Percentiles rank a stretch among this genome's conserved stretches.
Evolutionary conservation across 2,113 vertebrate species (phyloP).

Genomic region (Cichladusa arquata): DNA sequence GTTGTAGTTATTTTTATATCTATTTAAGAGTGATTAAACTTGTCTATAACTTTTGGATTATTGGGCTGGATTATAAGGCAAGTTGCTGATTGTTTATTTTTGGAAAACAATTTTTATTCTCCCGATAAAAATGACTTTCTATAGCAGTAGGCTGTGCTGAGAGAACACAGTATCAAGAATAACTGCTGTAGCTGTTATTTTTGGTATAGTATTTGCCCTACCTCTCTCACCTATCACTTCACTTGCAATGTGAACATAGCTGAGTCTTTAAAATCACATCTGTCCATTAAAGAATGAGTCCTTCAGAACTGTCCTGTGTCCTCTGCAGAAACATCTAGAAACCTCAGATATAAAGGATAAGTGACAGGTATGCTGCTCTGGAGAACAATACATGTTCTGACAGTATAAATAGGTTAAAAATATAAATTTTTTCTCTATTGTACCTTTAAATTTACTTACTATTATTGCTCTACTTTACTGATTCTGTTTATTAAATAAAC

Average conservation of each 20-base stretch:
- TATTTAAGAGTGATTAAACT: background rate
- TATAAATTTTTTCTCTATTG: background rate
- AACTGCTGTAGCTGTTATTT: background rate
- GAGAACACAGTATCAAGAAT: background rate
- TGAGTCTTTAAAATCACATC: background rate
- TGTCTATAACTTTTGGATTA: background rate
- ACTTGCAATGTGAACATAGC: background rate
- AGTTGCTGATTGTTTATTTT: background rate
- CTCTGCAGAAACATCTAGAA: background rate
- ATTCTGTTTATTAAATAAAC: background rate
- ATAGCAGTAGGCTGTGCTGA: background rate
- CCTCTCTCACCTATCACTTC: background rate
- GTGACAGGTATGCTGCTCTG: background rate
- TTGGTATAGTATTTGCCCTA: background rate
- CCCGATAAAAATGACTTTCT: background rate
- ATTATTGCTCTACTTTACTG: background rate
- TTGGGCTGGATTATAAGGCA: background rate
- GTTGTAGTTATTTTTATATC: background rate
- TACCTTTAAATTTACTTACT: background rate
- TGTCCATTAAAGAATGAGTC: background rate
- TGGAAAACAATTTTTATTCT: background rate
- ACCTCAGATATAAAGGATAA: background rate
- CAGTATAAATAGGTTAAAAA: background rate
- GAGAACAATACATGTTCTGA: background rate
- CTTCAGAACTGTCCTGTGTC: background rate